Conservation (phyloP, 2,888 invertebrate genomes). For the Folsomia manolachei region DNA sequence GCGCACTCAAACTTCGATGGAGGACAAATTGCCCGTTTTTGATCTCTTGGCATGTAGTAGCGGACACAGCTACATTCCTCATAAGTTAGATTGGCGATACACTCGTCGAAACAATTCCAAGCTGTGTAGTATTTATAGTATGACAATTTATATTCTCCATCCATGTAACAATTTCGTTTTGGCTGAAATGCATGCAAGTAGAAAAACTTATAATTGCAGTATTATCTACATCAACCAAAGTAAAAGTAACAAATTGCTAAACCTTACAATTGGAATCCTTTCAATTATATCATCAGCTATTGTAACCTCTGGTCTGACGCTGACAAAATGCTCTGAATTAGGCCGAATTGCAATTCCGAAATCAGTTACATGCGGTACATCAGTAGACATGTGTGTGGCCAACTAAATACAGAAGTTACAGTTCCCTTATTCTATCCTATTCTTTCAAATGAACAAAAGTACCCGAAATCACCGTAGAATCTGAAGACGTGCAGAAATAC, state of each 20-base stretch:
- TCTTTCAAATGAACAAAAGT: conserved; percentile 3
- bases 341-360: conserved; percentile 32
- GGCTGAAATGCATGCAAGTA: too few relatives aligned
- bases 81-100: conserved; percentile 29
- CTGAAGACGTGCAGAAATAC: conserved; percentile 44
- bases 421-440: not conserved
- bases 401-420: conserved; percentile 19
- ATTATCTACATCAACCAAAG: too few relatives aligned
- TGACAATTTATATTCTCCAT: conserved; percentile 15
- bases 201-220: too few relatives aligned
- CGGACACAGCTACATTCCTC: conserved; percentile 25
- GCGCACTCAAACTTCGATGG: conserved; percentile 10
- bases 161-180: conserved; percentile 25
- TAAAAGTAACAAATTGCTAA: not conserved
- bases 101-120: conserved; percentile 29
- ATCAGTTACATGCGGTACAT: conserved; percentile 41
- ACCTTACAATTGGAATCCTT: conserved; percentile 19
- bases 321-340: conserved; percentile 33
- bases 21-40: conserved; percentile 12
- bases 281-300: conserved; percentile 30
- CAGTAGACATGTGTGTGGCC: conserved; percentile 30
- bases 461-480: conserved; percentile 27
- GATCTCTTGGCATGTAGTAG: conserved; percentile 36
- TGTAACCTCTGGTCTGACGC: conserved; percentile 29
- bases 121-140: conserved; percentile 20